Base-by-base conservation (phyloP, 2,888 invertebrate species). In the Xestobium rufovillosum region DNA sequence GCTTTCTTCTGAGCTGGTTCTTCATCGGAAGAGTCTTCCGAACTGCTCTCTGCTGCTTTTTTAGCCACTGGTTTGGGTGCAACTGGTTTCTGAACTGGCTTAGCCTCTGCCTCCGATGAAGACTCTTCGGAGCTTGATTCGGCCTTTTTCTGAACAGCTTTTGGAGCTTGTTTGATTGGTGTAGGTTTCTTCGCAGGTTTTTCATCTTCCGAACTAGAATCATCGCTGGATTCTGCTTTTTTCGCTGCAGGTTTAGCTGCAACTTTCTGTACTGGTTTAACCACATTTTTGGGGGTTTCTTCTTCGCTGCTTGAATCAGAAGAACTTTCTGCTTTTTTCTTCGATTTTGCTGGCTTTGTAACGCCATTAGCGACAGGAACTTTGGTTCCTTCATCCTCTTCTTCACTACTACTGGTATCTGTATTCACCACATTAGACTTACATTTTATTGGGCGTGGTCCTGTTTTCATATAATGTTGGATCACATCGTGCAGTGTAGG, bases 401-500 rank as follows among this genome's bases (percentile, higher is more conserved):
- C 61, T 9, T 60, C 56, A 28, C 57, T 57, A 9, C 57, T 56
- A 16, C 56, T 56, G 14, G 57, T 56, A 3, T 57, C 54, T 3
- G 53, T 52, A 16, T 57, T 57, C 11, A 55, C 55, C 8, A 52
- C 50, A 16, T 31, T 27, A 14, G 16, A 36, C 40, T 53, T 52
- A 14, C 53, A 34, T 39, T 53, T 54, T 17, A 75, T 57, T 31
- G 73, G 73, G 39, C 67, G 70, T 11, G 56, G 46, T 26, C 65
- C 59, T 42, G 62, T 69, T 52, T 73, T 71, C 55, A 75, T 69
- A 53, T 69, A 80, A 51, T 72, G 68, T 4, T 65, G 57, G 12
- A 78, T 45, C 9, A 85, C 68, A 8, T 83, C 81, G 8, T 60
- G 47, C n/a, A 86, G 63, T 8, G 72, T 68, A 1, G 83, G 80